These are phyloP conservation scores for Atherinosoma microstoma DNA, from an alignment of 2,797 vertebrate species.

Conservation along the genomic window DNA sequence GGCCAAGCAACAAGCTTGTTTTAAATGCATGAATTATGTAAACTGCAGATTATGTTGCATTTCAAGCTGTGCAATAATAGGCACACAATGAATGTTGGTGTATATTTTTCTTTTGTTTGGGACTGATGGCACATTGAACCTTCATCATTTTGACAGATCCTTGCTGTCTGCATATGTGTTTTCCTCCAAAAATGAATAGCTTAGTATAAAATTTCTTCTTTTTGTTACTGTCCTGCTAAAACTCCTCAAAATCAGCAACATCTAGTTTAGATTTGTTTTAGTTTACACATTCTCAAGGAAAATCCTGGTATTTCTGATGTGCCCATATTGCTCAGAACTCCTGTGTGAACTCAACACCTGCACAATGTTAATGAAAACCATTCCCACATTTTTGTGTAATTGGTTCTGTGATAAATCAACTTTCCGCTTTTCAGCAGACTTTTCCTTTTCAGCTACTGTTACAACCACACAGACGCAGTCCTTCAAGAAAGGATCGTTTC, in stretches of 20 bases:
- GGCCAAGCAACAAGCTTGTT: too few relatives aligned
- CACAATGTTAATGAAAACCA: constrained; percentile 31
- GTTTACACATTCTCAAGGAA: neutral
- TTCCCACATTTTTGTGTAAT: constrained; percentile 49
- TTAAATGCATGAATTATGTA: too few relatives aligned
- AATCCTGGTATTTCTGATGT: constrained; percentile 4
- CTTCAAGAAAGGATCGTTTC: neutral
- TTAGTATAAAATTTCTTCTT: neutral
- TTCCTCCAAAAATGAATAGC: neutral
- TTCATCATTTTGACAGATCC: too few relatives aligned
- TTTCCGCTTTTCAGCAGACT: constrained; percentile 23
- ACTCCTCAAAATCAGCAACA: neutral
- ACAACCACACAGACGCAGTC: constrained; percentile 45
- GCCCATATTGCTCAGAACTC: neutral
- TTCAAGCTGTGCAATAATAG: too few relatives aligned
- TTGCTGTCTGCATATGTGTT: neutral
- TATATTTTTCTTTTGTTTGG: neutral
- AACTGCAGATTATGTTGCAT: too few relatives aligned
- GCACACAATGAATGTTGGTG: too few relatives aligned
- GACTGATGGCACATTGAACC: neutral
- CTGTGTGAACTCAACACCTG: neutral
- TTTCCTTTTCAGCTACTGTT: constrained; percentile 36
- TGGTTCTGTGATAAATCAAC: constrained; percentile 32
- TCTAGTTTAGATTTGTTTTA: neutral
- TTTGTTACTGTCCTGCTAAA: neutral